Evolutionary conservation across 2,113 vertebrate genomes (phyloP).

Genomic region (Cololabis saira): DNA sequence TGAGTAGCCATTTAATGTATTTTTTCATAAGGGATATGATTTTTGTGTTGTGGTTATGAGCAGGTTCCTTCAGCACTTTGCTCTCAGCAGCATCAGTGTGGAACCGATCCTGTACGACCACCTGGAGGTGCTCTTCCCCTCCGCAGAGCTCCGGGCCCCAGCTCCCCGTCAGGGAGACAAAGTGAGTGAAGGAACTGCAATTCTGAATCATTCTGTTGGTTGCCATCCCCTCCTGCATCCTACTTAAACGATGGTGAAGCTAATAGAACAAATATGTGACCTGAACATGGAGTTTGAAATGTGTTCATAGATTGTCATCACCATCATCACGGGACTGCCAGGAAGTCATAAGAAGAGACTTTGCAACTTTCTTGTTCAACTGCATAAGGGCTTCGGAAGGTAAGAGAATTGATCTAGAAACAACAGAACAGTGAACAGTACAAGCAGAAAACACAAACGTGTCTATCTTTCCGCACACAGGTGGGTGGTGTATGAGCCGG

Average conservation of each 20-base stretch:
- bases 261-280: conserved; percentile 9
- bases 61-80: conserved; percentile 92
- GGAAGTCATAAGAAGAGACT: conserved; percentile 90
- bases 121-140: conserved; percentile 85
- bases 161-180: conserved; percentile 76
- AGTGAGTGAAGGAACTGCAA: conserved; percentile 77
- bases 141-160: conserved; percentile 70
- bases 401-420: conserved; percentile 60
- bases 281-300: conserved; percentile 1
- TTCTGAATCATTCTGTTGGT: not conserved
- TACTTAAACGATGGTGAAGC: not conserved
- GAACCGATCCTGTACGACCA: conserved; percentile 87
- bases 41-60: conserved; percentile 32
- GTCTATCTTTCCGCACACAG: conserved; percentile 57
- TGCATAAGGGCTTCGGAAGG: conserved; percentile 89
- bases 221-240: not conserved
- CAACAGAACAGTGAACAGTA: not conserved
- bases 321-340: conserved; percentile 89
- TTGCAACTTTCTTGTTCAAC: conserved; percentile 85
- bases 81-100: conserved; percentile 85
- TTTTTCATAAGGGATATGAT: too few relatives aligned
- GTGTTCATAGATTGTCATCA: conserved; percentile 85
- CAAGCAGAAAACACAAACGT: not conserved
- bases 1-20: too few relatives aligned
- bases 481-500: conserved; percentile 90